phyloP scores from a whole-genome alignment of 2,797 vertebrate genomes.

The Microhierax caerulescens region DNA sequence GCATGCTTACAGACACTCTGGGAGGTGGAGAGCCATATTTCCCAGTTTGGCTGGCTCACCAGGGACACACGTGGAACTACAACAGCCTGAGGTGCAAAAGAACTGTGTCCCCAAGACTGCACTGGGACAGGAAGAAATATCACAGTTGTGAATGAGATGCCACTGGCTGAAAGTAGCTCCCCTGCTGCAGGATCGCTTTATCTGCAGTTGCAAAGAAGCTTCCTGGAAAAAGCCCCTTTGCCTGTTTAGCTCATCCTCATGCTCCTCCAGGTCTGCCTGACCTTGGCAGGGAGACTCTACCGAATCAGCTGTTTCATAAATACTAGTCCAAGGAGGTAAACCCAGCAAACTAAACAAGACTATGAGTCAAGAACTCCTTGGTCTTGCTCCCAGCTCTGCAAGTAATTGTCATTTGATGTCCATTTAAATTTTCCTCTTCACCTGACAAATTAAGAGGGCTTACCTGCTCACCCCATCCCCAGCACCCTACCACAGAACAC shows the following conservation, averaged over 20 bases:
- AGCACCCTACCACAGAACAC: background rate
- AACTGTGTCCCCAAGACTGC: background rate
- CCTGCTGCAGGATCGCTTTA: background rate
- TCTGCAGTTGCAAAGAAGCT: background rate
- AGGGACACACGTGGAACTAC: accelerated
- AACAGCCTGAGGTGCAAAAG: accelerated
- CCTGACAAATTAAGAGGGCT: background rate
- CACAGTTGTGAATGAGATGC: accelerated
- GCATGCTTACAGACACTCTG: accelerated
- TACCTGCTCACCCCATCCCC: background rate
- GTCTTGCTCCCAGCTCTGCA: background rate
- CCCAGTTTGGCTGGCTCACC: accelerated
- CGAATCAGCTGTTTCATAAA: background rate
- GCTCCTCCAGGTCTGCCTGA: background rate
- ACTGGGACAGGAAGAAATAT: accelerated
- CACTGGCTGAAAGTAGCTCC: background rate
- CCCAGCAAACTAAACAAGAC: background rate
- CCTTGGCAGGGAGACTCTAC: accelerated
- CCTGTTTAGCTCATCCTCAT: accelerated
- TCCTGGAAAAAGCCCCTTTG: background rate
- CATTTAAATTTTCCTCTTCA: background rate
- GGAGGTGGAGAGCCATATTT: accelerated
- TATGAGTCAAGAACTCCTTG: background rate
- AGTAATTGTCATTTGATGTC: background rate
- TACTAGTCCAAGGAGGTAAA: background rate